These are phyloP conservation scores for Eilema depressum DNA, from an alignment of 2,888 invertebrate genomes.

Conservation along the genomic window DNA sequence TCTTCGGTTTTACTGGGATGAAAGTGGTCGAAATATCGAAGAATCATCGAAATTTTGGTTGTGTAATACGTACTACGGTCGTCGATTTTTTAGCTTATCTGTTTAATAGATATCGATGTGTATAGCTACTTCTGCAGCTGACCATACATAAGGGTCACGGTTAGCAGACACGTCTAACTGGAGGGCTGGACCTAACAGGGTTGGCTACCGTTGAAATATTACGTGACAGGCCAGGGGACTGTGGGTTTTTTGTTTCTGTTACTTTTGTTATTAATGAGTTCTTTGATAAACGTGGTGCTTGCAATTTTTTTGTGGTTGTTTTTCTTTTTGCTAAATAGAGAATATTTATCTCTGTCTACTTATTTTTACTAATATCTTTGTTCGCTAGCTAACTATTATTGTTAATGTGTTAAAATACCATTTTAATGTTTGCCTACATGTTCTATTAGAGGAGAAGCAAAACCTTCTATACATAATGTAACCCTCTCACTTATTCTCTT, in stretches of 20 bases:
- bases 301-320: slow-evolving; percentile 18
- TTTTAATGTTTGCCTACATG: neutral
- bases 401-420: neutral
- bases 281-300: slow-evolving; percentile 23
- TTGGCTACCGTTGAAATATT: slow-evolving; percentile 24
- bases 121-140: slow-evolving; percentile 3
- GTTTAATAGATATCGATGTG: neutral
- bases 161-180: slow-evolving; percentile 30
- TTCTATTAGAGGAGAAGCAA: too few species aligned
- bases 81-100: neutral
- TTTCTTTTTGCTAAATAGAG: slow-evolving; percentile 21
- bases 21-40: neutral
- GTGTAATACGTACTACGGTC: too few species aligned
- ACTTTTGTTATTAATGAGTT: slow-evolving; percentile 26
- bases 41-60: neutral
- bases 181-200: slow-evolving; percentile 36
- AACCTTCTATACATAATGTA: too few species aligned
- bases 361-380: slow-evolving; percentile 4
- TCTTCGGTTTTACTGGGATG: neutral
- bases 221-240: slow-evolving; percentile 18
- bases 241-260: slow-evolving; percentile 20
- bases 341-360: slow-evolving; percentile 2
- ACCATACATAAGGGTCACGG: slow-evolving; percentile 44
- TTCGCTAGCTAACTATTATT: neutral
- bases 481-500: too few species aligned